phyloP scores from a whole-genome alignment of 2,888 invertebrate genomes.

The Adineta ricciae region DNA sequence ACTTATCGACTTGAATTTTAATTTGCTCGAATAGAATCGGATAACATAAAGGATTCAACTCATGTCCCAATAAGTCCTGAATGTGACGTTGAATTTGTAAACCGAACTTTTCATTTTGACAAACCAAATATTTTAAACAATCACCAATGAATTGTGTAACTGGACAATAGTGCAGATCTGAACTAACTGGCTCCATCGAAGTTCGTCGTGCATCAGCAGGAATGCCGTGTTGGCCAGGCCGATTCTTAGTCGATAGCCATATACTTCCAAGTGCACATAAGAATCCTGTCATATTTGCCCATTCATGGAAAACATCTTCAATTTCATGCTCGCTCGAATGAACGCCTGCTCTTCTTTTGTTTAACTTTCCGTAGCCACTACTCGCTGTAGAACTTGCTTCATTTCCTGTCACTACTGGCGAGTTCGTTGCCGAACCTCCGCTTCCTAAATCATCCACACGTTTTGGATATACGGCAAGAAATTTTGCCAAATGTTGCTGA shows the following conservation, averaged over 20 bases:
- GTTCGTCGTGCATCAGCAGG: slow-evolving; percentile 33
- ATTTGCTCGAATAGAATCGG: slow-evolving; percentile 94
- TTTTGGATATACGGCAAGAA: slow-evolving; percentile 72
- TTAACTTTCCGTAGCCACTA: slow-evolving; percentile 43
- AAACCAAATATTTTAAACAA: slow-evolving; percentile 72
- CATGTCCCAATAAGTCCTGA: slow-evolving; percentile 84
- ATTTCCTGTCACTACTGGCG: slow-evolving; percentile 75
- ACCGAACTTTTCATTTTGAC: slow-evolving; percentile 85
- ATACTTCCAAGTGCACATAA: slow-evolving; percentile 87
- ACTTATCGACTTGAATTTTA: slow-evolving; percentile 84
- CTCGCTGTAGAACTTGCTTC: slow-evolving; percentile 57
- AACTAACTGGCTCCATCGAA: slow-evolving; percentile 46
- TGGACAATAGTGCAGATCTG: slow-evolving; percentile 71
- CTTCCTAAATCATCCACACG: slow-evolving; percentile 64
- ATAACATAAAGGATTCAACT: slow-evolving; percentile 86
- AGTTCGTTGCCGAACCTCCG: slow-evolving; percentile 70
- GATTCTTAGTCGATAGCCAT: slow-evolving; percentile 65
- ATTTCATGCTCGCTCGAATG: slow-evolving; percentile 81
- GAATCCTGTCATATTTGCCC: slow-evolving; percentile 98
- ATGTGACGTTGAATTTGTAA: slow-evolving; percentile 87
- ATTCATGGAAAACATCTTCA: slow-evolving; percentile 90
- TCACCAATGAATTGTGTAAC: slow-evolving; percentile 90
- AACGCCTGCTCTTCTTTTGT: slow-evolving; percentile 76
- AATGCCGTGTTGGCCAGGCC: slow-evolving; percentile 29
- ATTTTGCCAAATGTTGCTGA: slow-evolving; percentile 74